Evolutionary conservation across 2,113 vertebrate genomes (phyloP), one percentile per base, ranked within the genome.

Genomic region (Gavialis gangeticus): DNA sequence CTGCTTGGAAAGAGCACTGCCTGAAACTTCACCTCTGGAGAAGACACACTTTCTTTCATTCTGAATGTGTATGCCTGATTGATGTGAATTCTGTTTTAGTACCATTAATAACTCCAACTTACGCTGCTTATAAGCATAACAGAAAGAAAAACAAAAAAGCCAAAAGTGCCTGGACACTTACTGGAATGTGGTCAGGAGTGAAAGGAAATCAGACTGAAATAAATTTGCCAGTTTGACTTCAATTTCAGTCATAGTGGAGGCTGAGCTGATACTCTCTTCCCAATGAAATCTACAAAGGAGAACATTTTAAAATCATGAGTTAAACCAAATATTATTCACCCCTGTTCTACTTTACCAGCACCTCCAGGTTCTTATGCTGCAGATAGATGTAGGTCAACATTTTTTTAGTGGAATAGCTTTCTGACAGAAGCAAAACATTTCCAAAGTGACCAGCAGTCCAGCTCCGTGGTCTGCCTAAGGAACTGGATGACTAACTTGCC

Each of bases 181-280:
- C 90, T 79, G 96, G 86, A 98, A 97, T 1, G 9, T 94, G 54
- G 85, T 80, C 16, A 96, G 96, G 67, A 97, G 67, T 22, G 55
- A 93, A 75, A 97, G 77, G 55, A 97, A 98, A 79, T 93, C 86
- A 84, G 94, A 95, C 24, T 95, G 95, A 93, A 98, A 80, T 66
- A 96, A 94, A 34, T 92, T 95, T 90, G 76, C 78, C 80, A 98
- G 75, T 75, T 93, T 96, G 78, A 73, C 93, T 94, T 97, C 94
- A 67, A 55, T 2, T 90, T 87, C 88, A 91, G 88, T 96, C 73
- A 97, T 57, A 88, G 69, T 84, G 59, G 93, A 97, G 46, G 59
- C 63, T 59, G 86, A 79, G 22, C 88, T 93, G 57, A 90, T 80
- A 78, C 75, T 88, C 37, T 67, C 84, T 73, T 90, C 77, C 21